Conservation (phyloP, 2,888 invertebrate species). For the Coleophora deauratella region DNA sequence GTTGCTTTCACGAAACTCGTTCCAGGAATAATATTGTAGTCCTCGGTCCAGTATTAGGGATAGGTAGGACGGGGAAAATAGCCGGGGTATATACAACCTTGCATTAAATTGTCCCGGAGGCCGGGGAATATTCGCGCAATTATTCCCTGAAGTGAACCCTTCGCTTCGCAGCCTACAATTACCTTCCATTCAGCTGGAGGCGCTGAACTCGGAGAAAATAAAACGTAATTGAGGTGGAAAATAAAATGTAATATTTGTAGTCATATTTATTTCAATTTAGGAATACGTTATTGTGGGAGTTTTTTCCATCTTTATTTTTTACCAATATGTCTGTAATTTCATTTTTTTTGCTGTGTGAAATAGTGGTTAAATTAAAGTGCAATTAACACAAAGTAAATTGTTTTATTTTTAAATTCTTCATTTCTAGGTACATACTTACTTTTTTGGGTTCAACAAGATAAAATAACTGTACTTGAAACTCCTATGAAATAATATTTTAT, state of each 20-base stretch:
- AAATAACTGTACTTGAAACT: too few species aligned
- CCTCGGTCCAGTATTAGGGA: conserved; percentile 61
- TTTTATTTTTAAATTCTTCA: too few species aligned
- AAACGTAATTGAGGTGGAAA: conserved; percentile 62
- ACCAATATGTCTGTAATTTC: too few species aligned
- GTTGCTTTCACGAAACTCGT: conserved; percentile 65
- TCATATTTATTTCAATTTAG: conserved; percentile 51
- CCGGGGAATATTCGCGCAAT: conserved; percentile 63
- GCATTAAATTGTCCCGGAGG: conserved; percentile 68
- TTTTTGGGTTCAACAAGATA: too few species aligned
- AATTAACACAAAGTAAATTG: too few species aligned
- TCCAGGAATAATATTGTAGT: conserved; percentile 61
- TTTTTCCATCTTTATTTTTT: background rate
- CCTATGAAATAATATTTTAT: too few species aligned
- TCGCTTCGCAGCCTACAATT: conserved; percentile 63
- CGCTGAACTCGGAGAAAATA: conserved; percentile 47
- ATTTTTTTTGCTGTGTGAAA: too few species aligned
- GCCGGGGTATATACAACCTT: conserved; percentile 51
- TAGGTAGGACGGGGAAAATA: conserved; percentile 50
- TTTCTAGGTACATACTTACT: too few species aligned
- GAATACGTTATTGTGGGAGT: conserved; percentile 13
- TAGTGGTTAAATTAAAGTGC: too few species aligned
- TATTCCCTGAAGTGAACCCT: conserved; percentile 70
- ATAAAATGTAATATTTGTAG: conserved; percentile 35
- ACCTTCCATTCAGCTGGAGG: conserved; percentile 64